Base-by-base conservation (phyloP, 2,797 vertebrate species). In the Xenentodon cancila region DNA sequence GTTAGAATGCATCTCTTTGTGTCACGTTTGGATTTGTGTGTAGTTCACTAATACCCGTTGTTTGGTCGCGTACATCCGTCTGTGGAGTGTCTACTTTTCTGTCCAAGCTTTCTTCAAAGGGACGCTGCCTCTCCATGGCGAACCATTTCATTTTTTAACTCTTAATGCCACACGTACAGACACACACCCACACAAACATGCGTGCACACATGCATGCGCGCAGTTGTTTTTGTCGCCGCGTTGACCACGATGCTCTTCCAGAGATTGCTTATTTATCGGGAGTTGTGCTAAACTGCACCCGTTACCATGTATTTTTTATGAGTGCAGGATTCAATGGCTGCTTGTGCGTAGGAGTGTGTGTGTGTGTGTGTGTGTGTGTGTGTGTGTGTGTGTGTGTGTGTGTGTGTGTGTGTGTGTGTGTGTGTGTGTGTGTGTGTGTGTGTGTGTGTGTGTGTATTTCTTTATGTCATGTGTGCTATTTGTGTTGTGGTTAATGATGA, bases 261-360 rank as follows among this genome's bases (percentile, higher is more conserved):
- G 74, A 85, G 84, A 87, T 86, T 87, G 87, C 84, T 87, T 88
- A 90, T 89, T 91, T 92, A 88, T 88, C 81, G 68, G 79, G 82
- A 87, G 71, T 87, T 87, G 81, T 87, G 80, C 87, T 80, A 88
- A 89, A 81, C 89, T 59, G 73, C 77, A 69, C 79, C 68, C 82
- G 85, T 89, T 86, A 75, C 71, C 82, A 91, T 93, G 88, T 87
- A 93, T 93, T 90, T 92, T 92, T 93, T 84, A 92, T 92, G 83
- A 89, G 85, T 49, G 25, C 12, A 53, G 72, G 81, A 87, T 88
- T 87, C 88, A 83, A 84, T 82, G 79, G 73, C 67, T 79, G 75
- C 51, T 17, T 70, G 66, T 73, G 64, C 82, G 52, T 75, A 68
- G 63, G 45, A 56, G 53, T 57, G 50, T 64, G 17, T 50, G 25